phyloP scores from a whole-genome alignment of 2,888 invertebrate species.

The Lasius fuliginosus region DNA sequence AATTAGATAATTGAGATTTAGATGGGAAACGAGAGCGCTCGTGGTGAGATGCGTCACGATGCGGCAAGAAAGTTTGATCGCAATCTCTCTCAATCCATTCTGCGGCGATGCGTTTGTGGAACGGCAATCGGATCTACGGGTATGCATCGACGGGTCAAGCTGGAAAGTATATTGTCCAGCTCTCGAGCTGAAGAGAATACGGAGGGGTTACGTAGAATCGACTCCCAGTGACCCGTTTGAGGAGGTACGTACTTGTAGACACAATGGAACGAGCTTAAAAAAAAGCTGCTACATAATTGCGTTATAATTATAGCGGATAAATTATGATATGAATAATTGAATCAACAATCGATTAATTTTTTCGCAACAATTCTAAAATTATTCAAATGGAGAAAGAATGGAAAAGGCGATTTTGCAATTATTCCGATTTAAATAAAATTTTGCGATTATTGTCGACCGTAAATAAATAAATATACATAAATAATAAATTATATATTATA shows the following conservation, averaged over 20 bases:
- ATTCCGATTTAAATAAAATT: background rate
- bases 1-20: slow-evolving; percentile 34
- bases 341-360: background rate
- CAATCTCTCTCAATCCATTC: slow-evolving; percentile 14
- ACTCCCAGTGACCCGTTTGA: background rate
- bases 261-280: background rate
- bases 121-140: background rate
- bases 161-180: slow-evolving; percentile 1
- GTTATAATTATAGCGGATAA: background rate
- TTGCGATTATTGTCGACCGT: background rate
- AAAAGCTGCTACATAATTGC: background rate
- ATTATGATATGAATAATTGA: background rate
- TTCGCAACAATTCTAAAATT: background rate
- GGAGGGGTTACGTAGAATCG: background rate
- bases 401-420: background rate
- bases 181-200: background rate
- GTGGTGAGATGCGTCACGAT: background rate
- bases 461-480: background rate
- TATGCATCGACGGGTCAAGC: background rate
- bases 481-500: background rate
- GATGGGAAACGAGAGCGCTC: background rate
- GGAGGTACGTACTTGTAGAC: background rate
- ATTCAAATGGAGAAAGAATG: background rate
- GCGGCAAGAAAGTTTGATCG: background rate
- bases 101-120: background rate